These are phyloP conservation scores for Phortica okadai DNA, from an alignment of 2,888 invertebrate species.

Conservation along the genomic window DNA sequence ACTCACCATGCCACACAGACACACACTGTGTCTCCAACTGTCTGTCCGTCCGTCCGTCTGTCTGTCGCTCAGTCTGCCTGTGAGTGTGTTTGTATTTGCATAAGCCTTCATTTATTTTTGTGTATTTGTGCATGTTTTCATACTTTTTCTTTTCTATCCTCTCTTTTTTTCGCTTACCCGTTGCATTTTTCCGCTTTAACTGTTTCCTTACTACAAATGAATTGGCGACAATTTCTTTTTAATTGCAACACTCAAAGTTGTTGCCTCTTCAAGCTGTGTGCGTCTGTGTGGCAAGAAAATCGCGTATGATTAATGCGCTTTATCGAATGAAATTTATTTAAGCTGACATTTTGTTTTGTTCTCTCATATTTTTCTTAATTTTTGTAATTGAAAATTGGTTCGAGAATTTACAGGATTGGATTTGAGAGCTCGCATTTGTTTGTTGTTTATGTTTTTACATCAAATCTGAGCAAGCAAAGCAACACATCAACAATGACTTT, in stretches of 20 bases:
- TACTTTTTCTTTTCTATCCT: not conserved
- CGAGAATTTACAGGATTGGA: too few species aligned
- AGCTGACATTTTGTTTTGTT: not conserved
- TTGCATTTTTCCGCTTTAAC: constrained; percentile 2
- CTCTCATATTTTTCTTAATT: not conserved
- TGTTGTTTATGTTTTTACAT: too few species aligned
- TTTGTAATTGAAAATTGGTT: too few species aligned
- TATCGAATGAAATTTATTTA: not conserved
- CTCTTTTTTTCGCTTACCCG: not conserved
- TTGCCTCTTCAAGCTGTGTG: constrained; percentile 43
- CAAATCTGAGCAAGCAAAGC: too few species aligned
- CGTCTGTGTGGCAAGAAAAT: constrained; percentile 39
- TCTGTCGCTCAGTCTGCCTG: not conserved
- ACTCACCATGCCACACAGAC: constrained; percentile 35
- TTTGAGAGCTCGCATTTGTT: too few species aligned
- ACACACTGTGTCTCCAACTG: constrained; percentile 20
- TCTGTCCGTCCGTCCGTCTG: constrained; percentile 2
- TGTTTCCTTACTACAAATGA: constrained; percentile 36
- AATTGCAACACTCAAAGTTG: constrained; percentile 55
- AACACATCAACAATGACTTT: too few species aligned
- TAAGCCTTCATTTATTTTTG: not conserved
- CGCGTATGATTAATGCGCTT: constrained; percentile 20
- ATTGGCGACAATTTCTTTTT: constrained; percentile 62
- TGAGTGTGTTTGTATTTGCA: too few species aligned
- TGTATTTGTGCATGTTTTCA: not conserved